Percentiles rank a stretch among this genome's conserved stretches.
Evolutionary conservation across 2,888 invertebrate species (phyloP).

Genomic region (Temnothorax unifasciatus): DNA sequence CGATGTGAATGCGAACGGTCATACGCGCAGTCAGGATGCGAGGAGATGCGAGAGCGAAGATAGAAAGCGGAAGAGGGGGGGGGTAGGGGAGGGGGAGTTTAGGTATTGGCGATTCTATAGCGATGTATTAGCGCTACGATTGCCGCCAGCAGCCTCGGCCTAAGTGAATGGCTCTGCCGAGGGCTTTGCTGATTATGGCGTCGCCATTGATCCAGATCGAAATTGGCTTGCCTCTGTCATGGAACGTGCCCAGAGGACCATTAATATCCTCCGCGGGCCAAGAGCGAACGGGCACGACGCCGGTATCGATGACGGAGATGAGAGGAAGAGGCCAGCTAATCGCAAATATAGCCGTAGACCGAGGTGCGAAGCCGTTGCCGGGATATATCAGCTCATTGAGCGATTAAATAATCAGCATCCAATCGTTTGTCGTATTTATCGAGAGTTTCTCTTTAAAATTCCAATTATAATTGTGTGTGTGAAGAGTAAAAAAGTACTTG

Average conservation of each 20-base stretch:
- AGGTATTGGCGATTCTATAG: constrained; percentile 58
- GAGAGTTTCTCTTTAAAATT: background rate
- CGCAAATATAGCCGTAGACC: constrained; percentile 61
- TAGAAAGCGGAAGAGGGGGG: background rate
- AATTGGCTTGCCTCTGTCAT: constrained; percentile 81
- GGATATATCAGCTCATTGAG: constrained; percentile 52
- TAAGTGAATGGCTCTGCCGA: constrained; percentile 81
- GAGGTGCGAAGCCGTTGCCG: constrained; percentile 34
- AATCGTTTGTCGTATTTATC: background rate
- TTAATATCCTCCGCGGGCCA: constrained; percentile 76
- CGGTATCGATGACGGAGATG: constrained; percentile 26
- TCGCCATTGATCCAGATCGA: constrained; percentile 81
- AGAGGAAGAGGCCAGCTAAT: constrained; percentile 29
- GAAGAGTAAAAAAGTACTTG: background rate
- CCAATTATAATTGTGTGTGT: background rate
- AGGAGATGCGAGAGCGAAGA: constrained; percentile 8
- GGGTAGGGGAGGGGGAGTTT: constrained; percentile 28
- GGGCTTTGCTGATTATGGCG: constrained; percentile 81
- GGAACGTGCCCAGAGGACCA: constrained; percentile 79
- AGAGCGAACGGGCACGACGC: constrained; percentile 43
- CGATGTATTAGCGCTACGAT: constrained; percentile 71
- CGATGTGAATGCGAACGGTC: constrained; percentile 35
- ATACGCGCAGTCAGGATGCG: constrained; percentile 33
- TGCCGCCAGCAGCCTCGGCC: constrained; percentile 69
- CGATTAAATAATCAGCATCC: constrained; percentile 55